Conservation (phyloP, 2,888 invertebrate species). For the Iselma pallidipennis region DNA sequence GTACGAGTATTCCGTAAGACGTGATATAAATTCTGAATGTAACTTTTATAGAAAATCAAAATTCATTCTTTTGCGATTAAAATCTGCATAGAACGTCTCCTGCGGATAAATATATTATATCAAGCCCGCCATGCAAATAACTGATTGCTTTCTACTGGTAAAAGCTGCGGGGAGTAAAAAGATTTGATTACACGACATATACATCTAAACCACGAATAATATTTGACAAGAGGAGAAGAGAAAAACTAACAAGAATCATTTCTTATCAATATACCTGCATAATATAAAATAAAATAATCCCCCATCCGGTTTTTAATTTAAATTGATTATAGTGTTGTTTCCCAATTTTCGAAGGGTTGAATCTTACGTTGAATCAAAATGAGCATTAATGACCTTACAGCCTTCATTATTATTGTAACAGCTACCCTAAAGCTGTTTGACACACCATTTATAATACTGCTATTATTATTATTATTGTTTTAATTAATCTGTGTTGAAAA, state of each 20-base stretch:
- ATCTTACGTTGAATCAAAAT: conserved; percentile 16
- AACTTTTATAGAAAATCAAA: conserved; percentile 54
- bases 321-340: conserved; percentile 12
- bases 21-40: conserved; percentile 49
- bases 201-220: not conserved
- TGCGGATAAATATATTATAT: conserved; percentile 51
- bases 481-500: too few species aligned
- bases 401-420: conserved; percentile 10
- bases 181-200: conserved; percentile 37
- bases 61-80: conserved; percentile 56
- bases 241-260: conserved; percentile 11
- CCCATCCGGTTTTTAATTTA: conserved; percentile 14
- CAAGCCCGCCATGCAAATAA: conserved; percentile 34
- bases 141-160: conserved; percentile 27
- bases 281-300: too few species aligned
- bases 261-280: not conserved
- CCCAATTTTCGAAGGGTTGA: conserved; percentile 12
- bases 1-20: conserved; percentile 37
- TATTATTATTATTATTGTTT: not conserved
- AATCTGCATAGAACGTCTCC: conserved; percentile 48
- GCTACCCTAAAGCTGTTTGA: conserved; percentile 1
- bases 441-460: conserved; percentile 9
- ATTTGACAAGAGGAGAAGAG: not conserved
- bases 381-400: conserved; percentile 20
- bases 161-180: conserved; percentile 31